These are phyloP conservation scores for Butastur rufipennis DNA, from an alignment of 2,113 vertebrate genomes.

Conservation along the genomic window DNA sequence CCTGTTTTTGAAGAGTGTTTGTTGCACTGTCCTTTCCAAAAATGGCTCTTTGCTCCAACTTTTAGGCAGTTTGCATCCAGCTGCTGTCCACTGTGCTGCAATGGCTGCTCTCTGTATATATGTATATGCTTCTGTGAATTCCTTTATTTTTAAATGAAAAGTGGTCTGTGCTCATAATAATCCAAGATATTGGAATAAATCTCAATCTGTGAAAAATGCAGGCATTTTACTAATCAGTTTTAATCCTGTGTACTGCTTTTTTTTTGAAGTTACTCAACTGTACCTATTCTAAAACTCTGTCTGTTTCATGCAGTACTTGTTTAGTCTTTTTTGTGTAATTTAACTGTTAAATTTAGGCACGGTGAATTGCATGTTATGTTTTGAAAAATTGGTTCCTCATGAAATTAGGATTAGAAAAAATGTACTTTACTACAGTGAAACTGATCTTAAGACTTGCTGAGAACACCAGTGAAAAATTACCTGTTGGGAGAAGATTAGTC, in stretches of 20 bases:
- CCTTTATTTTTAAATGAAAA: not conserved
- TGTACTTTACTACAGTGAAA: constrained; percentile 67
- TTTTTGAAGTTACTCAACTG: not conserved
- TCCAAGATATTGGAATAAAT: not conserved
- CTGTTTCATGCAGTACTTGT: constrained; percentile 73
- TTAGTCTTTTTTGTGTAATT: constrained; percentile 64
- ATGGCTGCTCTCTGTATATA: not conserved
- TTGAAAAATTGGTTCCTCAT: constrained; percentile 39
- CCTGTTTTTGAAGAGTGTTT: not conserved
- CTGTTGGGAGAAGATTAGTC: not conserved
- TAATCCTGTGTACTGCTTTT: not conserved
- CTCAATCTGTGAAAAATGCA: constrained; percentile 57
- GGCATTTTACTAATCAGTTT: constrained; percentile 52
- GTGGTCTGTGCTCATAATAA: not conserved
- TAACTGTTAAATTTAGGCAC: constrained; percentile 51
- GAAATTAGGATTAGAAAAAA: constrained; percentile 49
- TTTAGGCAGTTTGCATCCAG: constrained; percentile 3
- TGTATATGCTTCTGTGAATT: constrained; percentile 19
- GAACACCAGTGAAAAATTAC: not conserved
- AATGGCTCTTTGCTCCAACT: not conserved
- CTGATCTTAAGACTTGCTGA: constrained; percentile 42
- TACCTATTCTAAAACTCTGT: constrained; percentile 46
- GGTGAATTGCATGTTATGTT: constrained; percentile 61
- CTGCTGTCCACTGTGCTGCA: constrained; percentile 18
- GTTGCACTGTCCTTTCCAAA: not conserved